Evolutionary conservation across 1,140 invertebrate genomes (phyloP).

Genomic region (Melipona quadrifasciata): DNA sequence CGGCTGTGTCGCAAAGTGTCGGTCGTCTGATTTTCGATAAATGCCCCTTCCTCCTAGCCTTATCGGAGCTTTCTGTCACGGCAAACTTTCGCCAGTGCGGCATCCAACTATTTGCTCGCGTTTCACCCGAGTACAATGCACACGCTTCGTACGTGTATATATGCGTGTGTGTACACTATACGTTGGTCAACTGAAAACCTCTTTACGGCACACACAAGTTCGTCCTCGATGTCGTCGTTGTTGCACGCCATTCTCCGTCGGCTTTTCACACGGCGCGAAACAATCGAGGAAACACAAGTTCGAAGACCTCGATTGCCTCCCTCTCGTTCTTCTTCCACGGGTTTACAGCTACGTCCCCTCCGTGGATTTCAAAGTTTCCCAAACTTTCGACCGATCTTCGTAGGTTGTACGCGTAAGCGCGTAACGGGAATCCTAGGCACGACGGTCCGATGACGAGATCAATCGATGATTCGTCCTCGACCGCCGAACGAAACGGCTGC

Average conservation of each 20-base stretch:
- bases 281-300: background rate
- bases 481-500: background rate
- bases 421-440: conserved; percentile 63
- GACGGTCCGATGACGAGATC: conserved; percentile 50
- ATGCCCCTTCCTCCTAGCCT: conserved; percentile 19
- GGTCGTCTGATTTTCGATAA: conserved; percentile 43
- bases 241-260: background rate
- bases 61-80: conserved; percentile 30
- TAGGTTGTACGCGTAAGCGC: conserved; percentile 17
- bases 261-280: background rate
- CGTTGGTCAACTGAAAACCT: conserved; percentile 9
- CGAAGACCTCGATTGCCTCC: background rate
- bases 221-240: background rate
- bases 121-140: conserved; percentile 18
- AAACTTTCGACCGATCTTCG: conserved; percentile 37
- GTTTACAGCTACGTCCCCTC: background rate
- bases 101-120: conserved; percentile 10
- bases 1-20: background rate
- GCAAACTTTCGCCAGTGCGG: conserved; percentile 37
- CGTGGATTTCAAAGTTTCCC: conserved; percentile 5
- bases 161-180: background rate
- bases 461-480: conserved; percentile 36
- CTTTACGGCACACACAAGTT: background rate
- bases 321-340: background rate
- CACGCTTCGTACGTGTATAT: background rate